These are phyloP conservation scores for Halocaridina rubra DNA, from an alignment of 2,888 invertebrate species.

Conservation along the genomic window DNA sequence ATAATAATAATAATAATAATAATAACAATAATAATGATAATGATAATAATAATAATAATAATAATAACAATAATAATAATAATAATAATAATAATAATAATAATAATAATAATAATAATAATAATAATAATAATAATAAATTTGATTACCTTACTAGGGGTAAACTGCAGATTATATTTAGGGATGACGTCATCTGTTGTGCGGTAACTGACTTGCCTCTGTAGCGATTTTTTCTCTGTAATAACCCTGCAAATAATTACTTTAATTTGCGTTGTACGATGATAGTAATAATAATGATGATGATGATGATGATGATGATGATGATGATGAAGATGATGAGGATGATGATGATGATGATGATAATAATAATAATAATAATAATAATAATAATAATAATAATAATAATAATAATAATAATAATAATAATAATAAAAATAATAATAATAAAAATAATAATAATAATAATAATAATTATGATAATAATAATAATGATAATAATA, in stretches of 20 bases:
- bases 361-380: neutral
- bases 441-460: neutral
- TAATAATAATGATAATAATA: neutral
- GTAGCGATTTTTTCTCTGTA: neutral
- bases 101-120: too few relatives aligned
- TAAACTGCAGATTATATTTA: neutral
- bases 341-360: neutral
- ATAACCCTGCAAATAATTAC: neutral
- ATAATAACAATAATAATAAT: neutral
- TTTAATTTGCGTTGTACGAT: neutral
- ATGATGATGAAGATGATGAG: too few relatives aligned
- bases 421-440: neutral
- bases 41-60: neutral
- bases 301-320: neutral
- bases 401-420: neutral
- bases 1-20: neutral
- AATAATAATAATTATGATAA: neutral
- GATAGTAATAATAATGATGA: neutral
- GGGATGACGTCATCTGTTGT: neutral
- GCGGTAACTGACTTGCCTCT: neutral
- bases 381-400: neutral
- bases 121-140: too few relatives aligned
- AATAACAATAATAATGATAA: neutral
- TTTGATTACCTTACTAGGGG: neutral
- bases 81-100: too few relatives aligned